Evolutionary conservation across 2,113 vertebrate genomes (phyloP).

Genomic region (Heteronetta atricapilla): DNA sequence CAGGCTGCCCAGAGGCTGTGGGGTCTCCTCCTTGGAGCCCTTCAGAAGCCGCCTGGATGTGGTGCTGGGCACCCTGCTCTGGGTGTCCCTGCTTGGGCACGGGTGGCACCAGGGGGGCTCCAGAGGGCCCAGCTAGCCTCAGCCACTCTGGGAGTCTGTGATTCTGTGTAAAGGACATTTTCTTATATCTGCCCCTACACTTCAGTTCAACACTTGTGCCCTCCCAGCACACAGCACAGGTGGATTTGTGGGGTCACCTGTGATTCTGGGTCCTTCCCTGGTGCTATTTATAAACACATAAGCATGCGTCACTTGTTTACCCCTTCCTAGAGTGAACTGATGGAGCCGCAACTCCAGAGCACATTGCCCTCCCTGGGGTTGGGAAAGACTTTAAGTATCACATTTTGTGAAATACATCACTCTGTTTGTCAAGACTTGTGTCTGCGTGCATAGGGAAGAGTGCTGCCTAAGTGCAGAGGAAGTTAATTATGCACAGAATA

Average conservation of each 20-base stretch:
- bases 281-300: background rate
- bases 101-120: too few relatives aligned
- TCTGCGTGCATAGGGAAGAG: background rate
- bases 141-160: background rate
- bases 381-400: background rate
- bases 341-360: background rate
- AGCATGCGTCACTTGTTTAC: background rate
- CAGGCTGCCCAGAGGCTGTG: background rate
- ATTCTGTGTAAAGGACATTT: background rate
- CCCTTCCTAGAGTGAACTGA: background rate
- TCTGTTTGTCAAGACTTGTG: background rate
- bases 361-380: background rate
- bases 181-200: background rate
- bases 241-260: background rate
- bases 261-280: rapidly evolving
- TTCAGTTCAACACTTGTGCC: background rate
- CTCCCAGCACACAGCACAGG: background rate
- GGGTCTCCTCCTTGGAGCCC: background rate
- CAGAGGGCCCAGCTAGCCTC: background rate
- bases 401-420: background rate
- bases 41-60: background rate
- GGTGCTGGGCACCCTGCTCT: background rate
- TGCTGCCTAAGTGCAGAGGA: background rate
- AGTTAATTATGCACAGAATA: slow-evolving; percentile 37
- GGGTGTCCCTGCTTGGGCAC: background rate